Percentiles rank a stretch among this genome's conserved stretches.
Conservation (phyloP, 2,113 vertebrate species). For the Pogonocichla stellata region DNA sequence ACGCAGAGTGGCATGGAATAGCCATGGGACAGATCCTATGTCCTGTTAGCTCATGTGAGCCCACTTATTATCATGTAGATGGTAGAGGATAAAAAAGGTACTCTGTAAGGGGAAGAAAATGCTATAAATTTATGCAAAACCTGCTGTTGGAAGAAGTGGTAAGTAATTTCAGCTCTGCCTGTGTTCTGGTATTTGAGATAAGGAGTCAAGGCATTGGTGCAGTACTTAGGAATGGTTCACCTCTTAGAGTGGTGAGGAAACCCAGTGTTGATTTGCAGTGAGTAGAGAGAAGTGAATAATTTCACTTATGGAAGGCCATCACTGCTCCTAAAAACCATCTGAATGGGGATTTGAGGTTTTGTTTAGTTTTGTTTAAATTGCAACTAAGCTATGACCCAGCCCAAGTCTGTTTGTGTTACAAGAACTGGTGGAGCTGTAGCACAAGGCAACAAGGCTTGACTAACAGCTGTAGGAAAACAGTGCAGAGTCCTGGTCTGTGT, state of each 20-base stretch:
- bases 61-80: neutral
- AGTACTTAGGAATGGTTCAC: neutral
- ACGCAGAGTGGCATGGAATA: neutral
- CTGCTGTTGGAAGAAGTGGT: neutral
- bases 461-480: neutral
- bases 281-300: neutral
- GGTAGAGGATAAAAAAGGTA: neutral
- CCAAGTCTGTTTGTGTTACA: conserved; percentile 27
- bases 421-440: conserved; percentile 20
- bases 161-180: neutral
- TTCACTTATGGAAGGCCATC: neutral
- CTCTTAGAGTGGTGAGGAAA: neutral
- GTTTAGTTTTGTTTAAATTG: neutral
- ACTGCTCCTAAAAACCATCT: neutral
- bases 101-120: neutral
- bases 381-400: conserved; percentile 10
- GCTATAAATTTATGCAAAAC: neutral
- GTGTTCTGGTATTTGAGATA: neutral
- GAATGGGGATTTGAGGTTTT: neutral
- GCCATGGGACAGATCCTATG: neutral
- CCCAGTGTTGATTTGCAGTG: neutral
- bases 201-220: neutral
- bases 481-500: conserved; percentile 26
- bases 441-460: conserved; percentile 5
- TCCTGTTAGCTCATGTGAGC: neutral